Evolutionary conservation across 2,888 invertebrate genomes (phyloP), one percentile per base, ranked within the genome.

Genomic region (Caenorhabditis afra): DNA sequence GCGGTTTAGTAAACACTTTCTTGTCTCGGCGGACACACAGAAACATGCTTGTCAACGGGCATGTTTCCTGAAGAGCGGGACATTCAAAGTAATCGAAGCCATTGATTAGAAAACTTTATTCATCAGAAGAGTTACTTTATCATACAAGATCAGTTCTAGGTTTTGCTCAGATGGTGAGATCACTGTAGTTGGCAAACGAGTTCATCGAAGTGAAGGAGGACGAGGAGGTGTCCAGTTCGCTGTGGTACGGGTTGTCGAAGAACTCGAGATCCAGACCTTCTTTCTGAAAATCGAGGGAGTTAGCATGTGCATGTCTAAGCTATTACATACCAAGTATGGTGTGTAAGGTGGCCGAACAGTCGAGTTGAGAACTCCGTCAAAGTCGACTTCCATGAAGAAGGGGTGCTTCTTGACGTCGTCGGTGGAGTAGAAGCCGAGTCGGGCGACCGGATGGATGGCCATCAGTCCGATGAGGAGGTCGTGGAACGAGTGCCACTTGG

Each of bases 361-460:
- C 44, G 41, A 18, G 20, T 67, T 68, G 55, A 64, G 64, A 0
- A 79, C 55, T 0, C 61, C 55, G 5, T 74, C 79, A 41, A 79
- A 73, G 35, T 68, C 57, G 0, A 39, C 58, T 3, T 74, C 74
- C 58, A 68, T 58, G 59, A 79, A 79, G 47, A 79, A 74, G 50
- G 73, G 73, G 39, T 73, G 74, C 18, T 64, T 64, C 18, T 74
- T 79, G 18, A 79, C 68, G 14, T 79, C 67, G 18, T 79, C 50
- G 3, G 73, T 68, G 0, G 55, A 47, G 39, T 68, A 58, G 45
- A 68, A 79, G 1, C 79, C 79, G 3, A 79, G 58, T 12, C 79
- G 67, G n/a, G 67, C 73, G 64, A 64, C 74, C 7, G 79, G 79
- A 23, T 79, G 62, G 10, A 29, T 45, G 1, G 73, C 52, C 53